phyloP scores from a whole-genome alignment of 2,888 invertebrate species.

The Yponomeuta cagnagella region DNA sequence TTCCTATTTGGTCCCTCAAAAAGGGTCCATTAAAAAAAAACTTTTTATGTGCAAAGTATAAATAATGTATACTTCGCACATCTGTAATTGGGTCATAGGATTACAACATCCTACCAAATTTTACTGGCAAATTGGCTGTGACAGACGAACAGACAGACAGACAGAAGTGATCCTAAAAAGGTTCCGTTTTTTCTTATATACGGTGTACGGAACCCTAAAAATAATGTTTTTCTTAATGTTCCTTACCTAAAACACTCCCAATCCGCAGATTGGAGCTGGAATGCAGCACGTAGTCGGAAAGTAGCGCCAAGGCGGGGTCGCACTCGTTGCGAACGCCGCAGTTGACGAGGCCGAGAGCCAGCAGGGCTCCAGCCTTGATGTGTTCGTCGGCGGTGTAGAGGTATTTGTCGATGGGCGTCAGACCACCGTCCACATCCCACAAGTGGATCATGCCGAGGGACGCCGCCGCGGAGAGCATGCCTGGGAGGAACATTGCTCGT shows the following conservation, averaged over 20 bases:
- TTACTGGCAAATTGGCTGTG: no score
- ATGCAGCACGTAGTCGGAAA: conserved; percentile 95
- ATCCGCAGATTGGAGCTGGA: conserved; percentile 88
- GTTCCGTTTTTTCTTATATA: no score
- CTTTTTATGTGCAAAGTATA: no score
- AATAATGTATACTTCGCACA: no score
- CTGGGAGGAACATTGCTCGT: conserved; percentile 28
- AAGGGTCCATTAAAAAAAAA: no score
- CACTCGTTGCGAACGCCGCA: conserved; percentile 98
- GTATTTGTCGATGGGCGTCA: conserved; percentile 98
- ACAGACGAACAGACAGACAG: no score
- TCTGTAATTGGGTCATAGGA: no score
- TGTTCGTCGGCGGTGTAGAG: conserved; percentile 95
- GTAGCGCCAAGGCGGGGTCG: conserved; percentile 96
- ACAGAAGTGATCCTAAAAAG: no score
- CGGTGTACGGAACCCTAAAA: no score
- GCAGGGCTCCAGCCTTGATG: conserved; percentile 96
- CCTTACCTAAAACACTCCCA: conserved; percentile 83
- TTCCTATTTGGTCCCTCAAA: no score
- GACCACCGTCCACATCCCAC: conserved; percentile 99
- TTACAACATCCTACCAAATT: no score
- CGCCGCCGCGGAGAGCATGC: conserved; percentile 98
- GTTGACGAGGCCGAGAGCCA: conserved; percentile 98
- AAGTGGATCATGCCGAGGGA: conserved; percentile 95
- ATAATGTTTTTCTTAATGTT: neutral